These are phyloP conservation scores for Taenioides sp. DNA, from an alignment of 2,797 vertebrate species.

Conservation along the genomic window DNA sequence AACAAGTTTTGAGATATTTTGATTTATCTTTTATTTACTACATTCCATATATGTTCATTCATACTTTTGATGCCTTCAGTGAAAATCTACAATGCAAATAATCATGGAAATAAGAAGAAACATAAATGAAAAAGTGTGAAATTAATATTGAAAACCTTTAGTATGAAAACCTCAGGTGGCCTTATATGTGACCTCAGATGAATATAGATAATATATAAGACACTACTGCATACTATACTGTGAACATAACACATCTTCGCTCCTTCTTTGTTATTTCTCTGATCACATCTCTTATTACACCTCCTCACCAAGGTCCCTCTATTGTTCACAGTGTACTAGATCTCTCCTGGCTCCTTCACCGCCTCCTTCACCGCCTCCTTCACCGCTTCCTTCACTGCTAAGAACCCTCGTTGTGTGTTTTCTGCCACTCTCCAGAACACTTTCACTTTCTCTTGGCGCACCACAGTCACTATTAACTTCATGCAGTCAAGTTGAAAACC, in stretches of 20 bases:
- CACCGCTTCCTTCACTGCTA: slow-evolving; percentile 9
- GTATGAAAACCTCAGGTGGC: too few species aligned
- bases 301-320: slow-evolving; percentile 23
- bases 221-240: not conserved
- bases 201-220: not conserved
- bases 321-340: slow-evolving; percentile 10
- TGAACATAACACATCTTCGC: not conserved
- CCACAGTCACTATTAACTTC: slow-evolving; percentile 38
- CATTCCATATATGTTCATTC: too few species aligned
- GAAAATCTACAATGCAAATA: too few species aligned
- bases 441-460: slow-evolving; percentile 28
- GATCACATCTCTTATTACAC: slow-evolving; percentile 6
- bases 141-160: too few species aligned
- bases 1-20: too few species aligned
- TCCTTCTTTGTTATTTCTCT: slow-evolving; percentile 1
- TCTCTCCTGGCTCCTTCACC: not conserved
- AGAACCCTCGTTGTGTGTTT: slow-evolving; percentile 1
- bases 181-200: not conserved
- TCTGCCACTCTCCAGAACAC: slow-evolving; percentile 9
- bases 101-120: too few species aligned
- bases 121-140: too few species aligned
- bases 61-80: too few species aligned
- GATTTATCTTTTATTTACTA: too few species aligned
- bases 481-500: slow-evolving; percentile 32
- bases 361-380: slow-evolving; percentile 1